Base-by-base conservation (phyloP, 2,888 invertebrate species). In the Abrostola tripartita region DNA sequence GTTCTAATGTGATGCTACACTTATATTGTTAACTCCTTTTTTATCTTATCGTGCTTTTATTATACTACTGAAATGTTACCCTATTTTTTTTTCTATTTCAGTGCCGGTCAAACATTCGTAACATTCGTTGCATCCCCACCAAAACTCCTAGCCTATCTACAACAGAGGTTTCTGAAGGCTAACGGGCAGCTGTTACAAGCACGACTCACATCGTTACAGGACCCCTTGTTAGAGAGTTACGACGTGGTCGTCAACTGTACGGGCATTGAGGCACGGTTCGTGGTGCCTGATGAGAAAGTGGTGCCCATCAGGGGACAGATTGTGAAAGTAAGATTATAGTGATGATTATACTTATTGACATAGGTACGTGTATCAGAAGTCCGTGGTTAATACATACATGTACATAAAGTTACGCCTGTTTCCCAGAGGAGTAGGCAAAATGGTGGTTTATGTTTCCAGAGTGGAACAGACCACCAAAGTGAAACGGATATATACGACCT, bases 211-310 rank as follows among this genome's bases (percentile, higher is more conserved):
- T 90, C 92, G 0, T 65, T 94, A 0, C 61, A 77, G 0, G 90
- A 95, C 10, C 86, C 93, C 55, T 84, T 97, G 0, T 85, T 95
- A 5, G 91, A 95, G 40, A 87, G 89, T 0, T 96, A 92, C 80
- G 96, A 97, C 83, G 93, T 97, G 0, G 92, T 98, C n/a, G 95
- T 98, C 50, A 98, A 98, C 86, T 98, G 98, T 78, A 95, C 96
- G 0, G 98, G 97, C 1, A 82, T 98, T 0, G 96, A 96, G 0
- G 96, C 98, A 0, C 92, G 93, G 73, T 72, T 92, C 8, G 86
- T 98, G 0, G 95, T 96, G 0, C 92, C 95, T 0, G 98, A 98
- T 91, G 75, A 87, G 0, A 84, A 85, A 41, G 92, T 97, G 53
- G 90, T 90, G 60, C 95, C 98, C 1, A 95, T 97, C 52, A 95